phyloP scores from a whole-genome alignment of 2,113 vertebrate species.

The Acanthisitta chloris region DNA sequence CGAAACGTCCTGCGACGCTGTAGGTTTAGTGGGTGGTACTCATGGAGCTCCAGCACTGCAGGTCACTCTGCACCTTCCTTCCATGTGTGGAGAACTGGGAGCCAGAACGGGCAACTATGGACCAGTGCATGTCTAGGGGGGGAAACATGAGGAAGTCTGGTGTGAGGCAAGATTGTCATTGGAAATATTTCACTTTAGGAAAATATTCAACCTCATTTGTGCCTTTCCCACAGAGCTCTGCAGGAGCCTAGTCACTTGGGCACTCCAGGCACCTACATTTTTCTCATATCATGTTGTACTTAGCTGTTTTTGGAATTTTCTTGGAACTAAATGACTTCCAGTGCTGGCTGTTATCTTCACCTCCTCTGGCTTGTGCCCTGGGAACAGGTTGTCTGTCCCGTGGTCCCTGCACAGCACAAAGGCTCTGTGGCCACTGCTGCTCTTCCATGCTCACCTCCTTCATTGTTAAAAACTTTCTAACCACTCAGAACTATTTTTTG shows the following conservation, averaged over 20 bases:
- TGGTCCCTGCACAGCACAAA: background rate
- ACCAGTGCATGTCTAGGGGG: background rate
- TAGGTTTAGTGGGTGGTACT: background rate
- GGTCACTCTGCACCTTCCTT: background rate
- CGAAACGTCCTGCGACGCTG: conserved; percentile 10
- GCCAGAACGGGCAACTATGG: background rate
- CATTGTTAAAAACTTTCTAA: background rate
- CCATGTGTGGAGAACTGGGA: background rate
- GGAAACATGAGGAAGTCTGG: background rate
- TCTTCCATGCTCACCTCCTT: background rate
- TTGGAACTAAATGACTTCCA: background rate
- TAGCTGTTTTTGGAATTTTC: background rate
- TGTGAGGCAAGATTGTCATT: background rate
- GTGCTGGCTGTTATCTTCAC: background rate
- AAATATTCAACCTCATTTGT: background rate
- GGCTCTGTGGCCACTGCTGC: background rate
- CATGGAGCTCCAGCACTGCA: background rate
- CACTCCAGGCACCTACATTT: background rate
- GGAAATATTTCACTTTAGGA: background rate
- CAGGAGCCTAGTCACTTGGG: background rate
- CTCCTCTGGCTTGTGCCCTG: fast-evolving
- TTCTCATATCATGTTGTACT: background rate
- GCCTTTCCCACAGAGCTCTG: background rate
- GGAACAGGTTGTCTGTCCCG: background rate
- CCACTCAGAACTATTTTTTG: background rate